These are phyloP conservation scores for Tachysurus vachellii DNA, from an alignment of 2,113 vertebrate genomes.

Conservation along the genomic window DNA sequence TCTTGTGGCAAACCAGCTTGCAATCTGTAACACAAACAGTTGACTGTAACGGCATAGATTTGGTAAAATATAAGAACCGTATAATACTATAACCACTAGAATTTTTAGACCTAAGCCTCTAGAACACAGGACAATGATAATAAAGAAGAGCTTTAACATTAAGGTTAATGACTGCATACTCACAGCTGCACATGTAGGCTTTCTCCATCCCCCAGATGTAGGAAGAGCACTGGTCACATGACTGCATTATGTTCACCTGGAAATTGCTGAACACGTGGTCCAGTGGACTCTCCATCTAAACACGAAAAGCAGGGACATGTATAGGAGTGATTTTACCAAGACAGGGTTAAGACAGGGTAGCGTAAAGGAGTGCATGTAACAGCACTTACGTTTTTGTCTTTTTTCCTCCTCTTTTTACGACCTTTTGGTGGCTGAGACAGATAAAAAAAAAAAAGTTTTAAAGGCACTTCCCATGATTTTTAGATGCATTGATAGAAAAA, in stretches of 20 bases:
- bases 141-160: background rate
- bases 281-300: conserved; percentile 82
- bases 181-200: conserved; percentile 91
- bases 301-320: background rate
- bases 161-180: conserved; percentile 60
- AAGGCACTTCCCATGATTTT: background rate
- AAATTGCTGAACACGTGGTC: conserved; percentile 88
- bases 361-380: background rate
- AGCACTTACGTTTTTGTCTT: conserved; percentile 85
- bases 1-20: conserved; percentile 97
- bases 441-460: background rate
- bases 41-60: background rate
- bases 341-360: background rate
- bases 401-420: conserved; percentile 92
- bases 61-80: background rate
- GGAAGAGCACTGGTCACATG: conserved; percentile 90
- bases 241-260: conserved; percentile 95
- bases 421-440: conserved; percentile 82
- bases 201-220: conserved; percentile 99
- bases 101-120: background rate
- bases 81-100: background rate
- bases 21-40: conserved; percentile 76
- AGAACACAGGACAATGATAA: background rate
- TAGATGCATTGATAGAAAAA: background rate
- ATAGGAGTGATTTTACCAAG: background rate